Conservation (phyloP, 2,113 vertebrate species). For the Abramis brama region DNA sequence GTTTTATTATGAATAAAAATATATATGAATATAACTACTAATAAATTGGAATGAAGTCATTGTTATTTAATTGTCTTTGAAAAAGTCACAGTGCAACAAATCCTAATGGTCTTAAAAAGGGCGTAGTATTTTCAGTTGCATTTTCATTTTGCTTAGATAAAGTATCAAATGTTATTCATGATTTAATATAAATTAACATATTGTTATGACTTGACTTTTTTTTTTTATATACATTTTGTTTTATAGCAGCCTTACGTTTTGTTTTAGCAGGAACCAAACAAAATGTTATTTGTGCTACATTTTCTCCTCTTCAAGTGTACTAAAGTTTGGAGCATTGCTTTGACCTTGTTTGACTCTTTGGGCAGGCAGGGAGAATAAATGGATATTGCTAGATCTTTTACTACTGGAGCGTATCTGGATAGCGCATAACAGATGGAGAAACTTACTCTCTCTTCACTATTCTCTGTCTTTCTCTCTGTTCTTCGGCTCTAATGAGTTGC, state of each 20-base stretch:
- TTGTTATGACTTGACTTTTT: neutral
- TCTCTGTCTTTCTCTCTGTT: slow-evolving; percentile 1
- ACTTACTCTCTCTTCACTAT: neutral
- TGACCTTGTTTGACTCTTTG: slow-evolving; percentile 8
- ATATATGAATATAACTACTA: no score
- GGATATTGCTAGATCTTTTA: slow-evolving; percentile 14
- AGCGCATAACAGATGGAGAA: slow-evolving; percentile 12
- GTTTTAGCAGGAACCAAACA: neutral
- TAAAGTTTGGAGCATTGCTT: neutral
- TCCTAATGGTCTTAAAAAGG: neutral
- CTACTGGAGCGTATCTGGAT: slow-evolving; percentile 17
- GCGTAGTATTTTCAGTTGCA: no score
- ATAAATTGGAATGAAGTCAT: no score
- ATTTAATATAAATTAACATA: neutral
- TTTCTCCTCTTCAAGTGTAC: neutral
- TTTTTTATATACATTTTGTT: neutral
- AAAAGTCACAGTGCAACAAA: neutral
- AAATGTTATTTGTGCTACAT: neutral
- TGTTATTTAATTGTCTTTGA: no score
- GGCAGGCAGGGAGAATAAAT: neutral
- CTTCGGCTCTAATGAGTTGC: slow-evolving; percentile 11
- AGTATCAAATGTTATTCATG: neutral
- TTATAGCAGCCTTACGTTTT: neutral
- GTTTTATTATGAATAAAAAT: no score
- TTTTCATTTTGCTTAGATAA: neutral